Conservation (phyloP, 1,140 invertebrate genomes). For the Luehdorfia chinensis region DNA sequence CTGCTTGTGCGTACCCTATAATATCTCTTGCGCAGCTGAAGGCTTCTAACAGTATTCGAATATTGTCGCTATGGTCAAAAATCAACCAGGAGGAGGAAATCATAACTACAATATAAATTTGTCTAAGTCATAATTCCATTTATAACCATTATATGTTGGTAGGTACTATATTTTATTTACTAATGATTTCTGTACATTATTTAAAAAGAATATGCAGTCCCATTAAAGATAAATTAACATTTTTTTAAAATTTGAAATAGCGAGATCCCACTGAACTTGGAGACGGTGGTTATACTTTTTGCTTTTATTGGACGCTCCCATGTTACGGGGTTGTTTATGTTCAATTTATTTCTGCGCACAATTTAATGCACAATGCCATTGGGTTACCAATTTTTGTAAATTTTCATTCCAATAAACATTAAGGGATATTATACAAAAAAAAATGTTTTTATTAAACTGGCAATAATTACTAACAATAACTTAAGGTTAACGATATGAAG, state of each 20-base stretch:
- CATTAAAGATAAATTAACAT: conserved; percentile 10
- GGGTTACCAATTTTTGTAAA: conserved; percentile 2
- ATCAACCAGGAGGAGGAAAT: too few relatives aligned
- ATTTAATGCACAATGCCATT: conserved; percentile 24
- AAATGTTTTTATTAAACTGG: background rate
- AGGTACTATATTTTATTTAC: too few relatives aligned
- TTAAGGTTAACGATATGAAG: too few relatives aligned
- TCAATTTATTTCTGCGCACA: conserved; percentile 35
- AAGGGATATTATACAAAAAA: background rate
- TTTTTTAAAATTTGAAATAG: conserved; percentile 39
- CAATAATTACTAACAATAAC: too few relatives aligned
- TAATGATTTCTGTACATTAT: too few relatives aligned
- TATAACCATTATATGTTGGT: too few relatives aligned
- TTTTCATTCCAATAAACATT: background rate
- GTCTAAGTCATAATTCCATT: too few relatives aligned
- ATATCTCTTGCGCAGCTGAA: too few relatives aligned
- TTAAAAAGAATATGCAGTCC: background rate
- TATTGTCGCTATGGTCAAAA: too few relatives aligned
- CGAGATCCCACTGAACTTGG: conserved; percentile 36
- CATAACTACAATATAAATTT: too few relatives aligned
- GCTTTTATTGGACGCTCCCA: conserved; percentile 30
- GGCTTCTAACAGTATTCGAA: too few relatives aligned
- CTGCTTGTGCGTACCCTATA: too few relatives aligned
- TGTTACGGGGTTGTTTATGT: conserved; percentile 24
- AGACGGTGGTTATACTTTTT: conserved; percentile 25